A percentile compares a stretch with the other conserved stretches of the same genome.
Evolutionary conservation across 2,113 vertebrate species (phyloP).

Genomic region (Nicator chloris): DNA sequence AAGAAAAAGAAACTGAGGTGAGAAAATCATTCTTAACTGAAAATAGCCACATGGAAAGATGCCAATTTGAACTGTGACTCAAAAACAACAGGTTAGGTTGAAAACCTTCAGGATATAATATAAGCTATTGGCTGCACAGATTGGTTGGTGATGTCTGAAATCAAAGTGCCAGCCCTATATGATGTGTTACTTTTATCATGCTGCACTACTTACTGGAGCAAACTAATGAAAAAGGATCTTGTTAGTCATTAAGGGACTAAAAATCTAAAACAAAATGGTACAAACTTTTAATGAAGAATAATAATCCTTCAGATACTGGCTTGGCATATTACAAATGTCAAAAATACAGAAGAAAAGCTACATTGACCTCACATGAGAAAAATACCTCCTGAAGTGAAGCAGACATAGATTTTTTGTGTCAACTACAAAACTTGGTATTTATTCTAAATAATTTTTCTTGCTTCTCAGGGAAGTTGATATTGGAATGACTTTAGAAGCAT

Average conservation of each 20-base stretch:
- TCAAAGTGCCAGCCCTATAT: neutral
- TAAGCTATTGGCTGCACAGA: neutral
- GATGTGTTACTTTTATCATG: neutral
- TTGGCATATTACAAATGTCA: neutral
- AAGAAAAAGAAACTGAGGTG: neutral
- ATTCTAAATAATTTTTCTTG: neutral
- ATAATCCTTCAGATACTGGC: neutral
- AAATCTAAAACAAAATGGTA: neutral
- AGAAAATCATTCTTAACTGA: neutral
- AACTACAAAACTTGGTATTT: neutral
- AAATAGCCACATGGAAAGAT: rapidly evolving
- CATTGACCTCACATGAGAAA: neutral
- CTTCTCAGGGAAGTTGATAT: neutral
- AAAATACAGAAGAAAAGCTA: neutral
- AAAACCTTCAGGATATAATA: neutral
- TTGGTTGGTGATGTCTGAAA: neutral
- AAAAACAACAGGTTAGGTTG: neutral
- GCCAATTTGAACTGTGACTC: neutral
- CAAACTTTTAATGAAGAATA: neutral
- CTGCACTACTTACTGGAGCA: neutral
- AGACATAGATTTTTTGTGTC: neutral
- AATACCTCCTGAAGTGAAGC: neutral
- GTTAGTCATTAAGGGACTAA: neutral
- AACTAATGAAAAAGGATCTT: neutral
- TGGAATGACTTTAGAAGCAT: neutral